Conservation (phyloP, 2,797 vertebrate species). For the Danionella dracula region DNA sequence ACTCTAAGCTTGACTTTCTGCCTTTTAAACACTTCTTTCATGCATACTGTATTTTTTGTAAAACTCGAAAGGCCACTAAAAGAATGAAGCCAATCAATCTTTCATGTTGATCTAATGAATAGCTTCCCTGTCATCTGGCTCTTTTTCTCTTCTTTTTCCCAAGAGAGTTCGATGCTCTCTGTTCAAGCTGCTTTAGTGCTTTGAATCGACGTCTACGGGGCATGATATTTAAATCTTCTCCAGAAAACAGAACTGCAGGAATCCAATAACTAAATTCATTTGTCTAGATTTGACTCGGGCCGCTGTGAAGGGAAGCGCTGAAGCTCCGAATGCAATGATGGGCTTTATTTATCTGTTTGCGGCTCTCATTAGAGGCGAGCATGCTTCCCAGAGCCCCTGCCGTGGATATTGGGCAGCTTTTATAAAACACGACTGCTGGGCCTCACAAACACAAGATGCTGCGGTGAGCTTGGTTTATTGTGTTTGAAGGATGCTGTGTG, state of each 20-base stretch:
- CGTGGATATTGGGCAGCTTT: constrained; percentile 22
- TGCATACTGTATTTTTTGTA: background rate
- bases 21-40: background rate
- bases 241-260: constrained; percentile 25
- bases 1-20: background rate
- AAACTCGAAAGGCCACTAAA: background rate
- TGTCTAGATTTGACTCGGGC: constrained; percentile 48
- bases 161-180: background rate
- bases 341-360: constrained; percentile 50
- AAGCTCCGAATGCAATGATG: constrained; percentile 46
- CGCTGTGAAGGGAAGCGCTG: constrained; percentile 36
- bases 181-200: background rate
- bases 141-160: background rate
- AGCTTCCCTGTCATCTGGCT: constrained; percentile 12
- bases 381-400: constrained; percentile 36
- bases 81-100: constrained; percentile 14
- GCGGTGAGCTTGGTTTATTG: background rate
- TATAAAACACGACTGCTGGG: constrained; percentile 34
- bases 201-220: background rate
- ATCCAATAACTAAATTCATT: constrained; percentile 44
- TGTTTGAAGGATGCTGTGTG: too few relatives aligned
- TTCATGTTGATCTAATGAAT: constrained; percentile 18
- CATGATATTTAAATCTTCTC: constrained; percentile 41
- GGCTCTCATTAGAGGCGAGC: constrained; percentile 44
- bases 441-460: constrained; percentile 29